These are phyloP conservation scores for Ceuthmochares aereus DNA, from an alignment of 2,113 vertebrate species.

Conservation along the genomic window DNA sequence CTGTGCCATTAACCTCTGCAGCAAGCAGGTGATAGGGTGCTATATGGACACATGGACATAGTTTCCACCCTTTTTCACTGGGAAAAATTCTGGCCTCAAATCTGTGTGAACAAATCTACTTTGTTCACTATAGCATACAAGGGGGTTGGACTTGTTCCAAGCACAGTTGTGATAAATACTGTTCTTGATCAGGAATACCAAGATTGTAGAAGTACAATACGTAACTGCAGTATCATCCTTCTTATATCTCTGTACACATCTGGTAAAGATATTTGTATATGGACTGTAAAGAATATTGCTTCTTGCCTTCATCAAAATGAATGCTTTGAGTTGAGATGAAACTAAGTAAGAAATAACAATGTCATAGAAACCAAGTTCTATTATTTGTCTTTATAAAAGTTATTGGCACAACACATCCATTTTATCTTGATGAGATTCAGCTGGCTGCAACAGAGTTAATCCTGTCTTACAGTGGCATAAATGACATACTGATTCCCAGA, in stretches of 20 bases:
- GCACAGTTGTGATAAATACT: not conserved
- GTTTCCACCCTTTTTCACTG: not conserved
- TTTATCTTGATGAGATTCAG: not conserved
- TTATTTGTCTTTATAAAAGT: not conserved
- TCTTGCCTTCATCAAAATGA: not conserved
- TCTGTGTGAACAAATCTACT: not conserved
- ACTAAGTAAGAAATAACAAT: not conserved
- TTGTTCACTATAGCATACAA: not conserved
- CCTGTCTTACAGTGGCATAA: not conserved
- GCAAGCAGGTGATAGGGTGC: not conserved
- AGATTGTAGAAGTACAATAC: not conserved
- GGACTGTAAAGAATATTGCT: not conserved
- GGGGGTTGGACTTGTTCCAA: not conserved
- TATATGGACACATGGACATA: not conserved
- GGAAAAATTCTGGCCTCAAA: not conserved
- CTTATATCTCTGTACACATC: not conserved
- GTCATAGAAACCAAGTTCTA: not conserved
- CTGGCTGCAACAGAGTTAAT: not conserved
- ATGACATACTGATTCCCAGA: not conserved
- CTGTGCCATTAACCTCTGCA: not conserved
- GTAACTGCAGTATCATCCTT: not conserved
- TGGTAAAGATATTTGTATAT: not conserved
- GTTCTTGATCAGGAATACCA: not conserved
- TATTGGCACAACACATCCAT: not conserved
- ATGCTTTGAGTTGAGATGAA: not conserved